Evolutionary conservation across 2,888 invertebrate genomes (phyloP).

Genomic region (Hirtodrosophila trivittata): DNA sequence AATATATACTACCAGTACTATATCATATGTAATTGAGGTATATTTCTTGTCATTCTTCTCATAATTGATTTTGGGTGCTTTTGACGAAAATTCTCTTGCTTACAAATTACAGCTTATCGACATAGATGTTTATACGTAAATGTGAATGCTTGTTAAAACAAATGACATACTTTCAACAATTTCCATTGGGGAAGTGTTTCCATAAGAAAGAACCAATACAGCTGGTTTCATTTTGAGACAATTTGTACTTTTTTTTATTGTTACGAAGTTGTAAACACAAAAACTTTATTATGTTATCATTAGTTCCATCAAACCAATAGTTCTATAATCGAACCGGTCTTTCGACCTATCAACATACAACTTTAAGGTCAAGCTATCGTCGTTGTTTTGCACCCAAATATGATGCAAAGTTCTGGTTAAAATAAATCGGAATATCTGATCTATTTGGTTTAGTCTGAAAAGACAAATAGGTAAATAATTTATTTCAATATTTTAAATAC

Average conservation of each 20-base stretch:
- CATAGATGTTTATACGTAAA: not conserved
- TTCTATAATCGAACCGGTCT: constrained; percentile 11
- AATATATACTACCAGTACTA: too few species aligned
- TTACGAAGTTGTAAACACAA: constrained; percentile 36
- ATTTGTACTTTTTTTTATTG: constrained; percentile 4
- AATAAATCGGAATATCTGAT: too few species aligned
- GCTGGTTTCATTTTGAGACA: constrained; percentile 43
- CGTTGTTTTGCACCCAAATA: not conserved
- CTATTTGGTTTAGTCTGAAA: too few species aligned
- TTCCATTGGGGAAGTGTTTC: constrained; percentile 36
- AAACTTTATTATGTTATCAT: constrained; percentile 6
- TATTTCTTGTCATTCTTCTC: too few species aligned
- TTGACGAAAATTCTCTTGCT: not conserved
- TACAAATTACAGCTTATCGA: not conserved
- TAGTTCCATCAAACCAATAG: not conserved
- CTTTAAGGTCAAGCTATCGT: not conserved
- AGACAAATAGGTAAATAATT: too few species aligned
- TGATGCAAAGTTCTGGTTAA: too few species aligned
- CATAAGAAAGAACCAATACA: constrained; percentile 49
- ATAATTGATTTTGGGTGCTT: too few species aligned
- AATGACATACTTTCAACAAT: constrained; percentile 46
- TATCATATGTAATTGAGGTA: too few species aligned
- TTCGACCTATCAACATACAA: not conserved
- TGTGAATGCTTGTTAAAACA: not conserved
- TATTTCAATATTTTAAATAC: too few species aligned